A percentile compares a stretch with the other conserved stretches of the same genome.
These are phyloP conservation scores for Brenthis ino DNA, from an alignment of 2,888 invertebrate genomes.

Conservation along the genomic window DNA sequence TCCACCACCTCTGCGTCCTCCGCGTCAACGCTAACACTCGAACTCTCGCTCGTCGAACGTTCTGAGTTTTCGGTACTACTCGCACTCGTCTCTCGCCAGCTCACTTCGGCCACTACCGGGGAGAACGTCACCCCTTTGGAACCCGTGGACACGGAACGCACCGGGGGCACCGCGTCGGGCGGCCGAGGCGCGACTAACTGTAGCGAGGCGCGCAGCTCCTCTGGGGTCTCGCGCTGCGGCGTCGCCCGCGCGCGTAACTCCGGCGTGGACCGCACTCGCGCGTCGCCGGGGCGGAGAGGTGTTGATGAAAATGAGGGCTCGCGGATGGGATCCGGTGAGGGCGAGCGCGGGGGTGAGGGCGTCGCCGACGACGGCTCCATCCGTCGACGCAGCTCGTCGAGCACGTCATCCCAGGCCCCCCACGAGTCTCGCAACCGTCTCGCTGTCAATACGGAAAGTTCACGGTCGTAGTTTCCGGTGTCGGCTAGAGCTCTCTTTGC, in stretches of 20 bases:
- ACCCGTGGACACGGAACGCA: constrained; percentile 71
- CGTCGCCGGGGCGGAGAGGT: constrained; percentile 79
- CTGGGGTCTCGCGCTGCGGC: constrained; percentile 71
- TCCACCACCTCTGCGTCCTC: constrained; percentile 70
- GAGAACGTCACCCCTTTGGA: constrained; percentile 89
- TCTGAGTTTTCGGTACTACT: constrained; percentile 56
- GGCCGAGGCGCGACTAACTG: constrained; percentile 79
- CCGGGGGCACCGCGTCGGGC: constrained; percentile 58
- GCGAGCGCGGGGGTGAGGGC: constrained; percentile 69
- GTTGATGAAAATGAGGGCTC: constrained; percentile 82
- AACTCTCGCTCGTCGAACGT: constrained; percentile 66
- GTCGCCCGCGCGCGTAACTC: constrained; percentile 79
- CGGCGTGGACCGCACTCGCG: constrained; percentile 82
- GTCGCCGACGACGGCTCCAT: constrained; percentile 67
- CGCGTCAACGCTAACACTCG: constrained; percentile 64
- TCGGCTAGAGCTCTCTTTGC: constrained; percentile 74
- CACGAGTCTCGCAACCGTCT: constrained; percentile 72
- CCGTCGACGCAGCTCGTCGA: constrained; percentile 71
- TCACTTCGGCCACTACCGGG: constrained; percentile 90
- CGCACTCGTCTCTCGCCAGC: constrained; percentile 86
- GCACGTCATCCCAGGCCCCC: constrained; percentile 79
- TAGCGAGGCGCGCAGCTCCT: constrained; percentile 78
- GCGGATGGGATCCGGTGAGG: constrained; percentile 67
- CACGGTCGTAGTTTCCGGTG: constrained; percentile 80
- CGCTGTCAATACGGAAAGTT: constrained; percentile 81